Evolutionary conservation across 2,888 invertebrate species (phyloP).

Genomic region (Fabriciana adippe): DNA sequence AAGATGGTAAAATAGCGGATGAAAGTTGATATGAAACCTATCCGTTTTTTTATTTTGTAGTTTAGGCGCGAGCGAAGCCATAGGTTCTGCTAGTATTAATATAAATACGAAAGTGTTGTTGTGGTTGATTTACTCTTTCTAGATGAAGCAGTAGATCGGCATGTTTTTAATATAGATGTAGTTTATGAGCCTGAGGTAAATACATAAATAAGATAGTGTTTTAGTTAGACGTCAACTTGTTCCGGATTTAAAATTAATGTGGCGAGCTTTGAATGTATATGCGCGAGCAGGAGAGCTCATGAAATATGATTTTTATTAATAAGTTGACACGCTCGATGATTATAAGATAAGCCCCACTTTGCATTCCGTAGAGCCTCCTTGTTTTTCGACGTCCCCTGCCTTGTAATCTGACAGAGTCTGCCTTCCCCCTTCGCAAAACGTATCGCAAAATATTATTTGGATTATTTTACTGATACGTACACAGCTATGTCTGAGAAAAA

Average conservation of each 20-base stretch:
- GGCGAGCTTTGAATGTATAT: slow-evolving; percentile 54
- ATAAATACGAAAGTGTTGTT: no score
- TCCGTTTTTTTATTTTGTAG: no score
- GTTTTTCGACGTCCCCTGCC: slow-evolving; percentile 66
- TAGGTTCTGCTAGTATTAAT: no score
- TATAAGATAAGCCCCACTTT: slow-evolving; percentile 82
- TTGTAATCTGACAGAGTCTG: slow-evolving; percentile 70
- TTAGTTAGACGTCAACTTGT: slow-evolving; percentile 21
- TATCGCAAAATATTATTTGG: slow-evolving; percentile 45
- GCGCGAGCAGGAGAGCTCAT: slow-evolving; percentile 63
- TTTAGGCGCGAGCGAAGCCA: no score
- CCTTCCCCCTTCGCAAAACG: slow-evolving; percentile 46
- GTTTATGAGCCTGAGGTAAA: no score
- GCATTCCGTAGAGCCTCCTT: slow-evolving; percentile 75
- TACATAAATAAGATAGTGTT: not conserved
- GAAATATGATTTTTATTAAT: slow-evolving; percentile 83
- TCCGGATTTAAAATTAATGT: slow-evolving; percentile 57
- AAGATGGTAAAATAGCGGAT: no score
- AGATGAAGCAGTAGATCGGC: no score
- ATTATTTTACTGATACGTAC: slow-evolving; percentile 21
- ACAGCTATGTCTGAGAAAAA: not conserved
- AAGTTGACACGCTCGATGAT: slow-evolving; percentile 82
- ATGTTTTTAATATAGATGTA: no score
- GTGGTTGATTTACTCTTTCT: no score
- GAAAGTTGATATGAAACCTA: no score